Evolutionary conservation across 64 coral and sea anemone genomes (phyloP).

Genomic region (Acropora tenuis): DNA sequence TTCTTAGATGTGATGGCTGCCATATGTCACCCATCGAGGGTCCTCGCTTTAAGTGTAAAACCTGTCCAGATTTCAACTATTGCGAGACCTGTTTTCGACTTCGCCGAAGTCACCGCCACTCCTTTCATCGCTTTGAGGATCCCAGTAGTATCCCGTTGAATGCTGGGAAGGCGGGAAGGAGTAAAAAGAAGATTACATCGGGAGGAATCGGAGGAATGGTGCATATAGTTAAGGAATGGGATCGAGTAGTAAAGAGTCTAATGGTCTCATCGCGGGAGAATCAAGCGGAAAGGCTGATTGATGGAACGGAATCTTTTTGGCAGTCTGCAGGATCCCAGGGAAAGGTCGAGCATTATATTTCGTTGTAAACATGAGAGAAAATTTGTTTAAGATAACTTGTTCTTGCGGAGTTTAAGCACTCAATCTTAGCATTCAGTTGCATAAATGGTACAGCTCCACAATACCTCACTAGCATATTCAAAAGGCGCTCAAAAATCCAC

Average conservation of each 20-base stretch:
- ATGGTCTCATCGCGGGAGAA: constrained; percentile 92
- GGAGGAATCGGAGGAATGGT: constrained; percentile 62
- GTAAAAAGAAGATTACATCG: constrained; percentile 50
- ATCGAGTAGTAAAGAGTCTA: constrained; percentile 87
- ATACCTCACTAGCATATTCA: too few relatives aligned
- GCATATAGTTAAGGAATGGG: constrained; percentile 91
- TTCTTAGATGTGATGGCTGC: constrained; percentile 85
- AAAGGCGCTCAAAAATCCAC: too few relatives aligned
- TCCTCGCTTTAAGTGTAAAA: constrained; percentile 93
- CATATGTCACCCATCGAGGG: constrained; percentile 92
- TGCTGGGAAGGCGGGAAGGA: constrained; percentile 82
- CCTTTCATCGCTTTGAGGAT: constrained; percentile 93
- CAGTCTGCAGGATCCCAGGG: constrained; percentile 97
- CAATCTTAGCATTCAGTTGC: too few relatives aligned
- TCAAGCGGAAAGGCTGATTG: constrained; percentile 73
- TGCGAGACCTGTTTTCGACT: constrained; percentile 95
- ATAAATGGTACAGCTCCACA: too few relatives aligned
- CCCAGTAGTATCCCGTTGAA: constrained; percentile 91
- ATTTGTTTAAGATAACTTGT: background rate
- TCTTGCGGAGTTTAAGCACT: background rate
- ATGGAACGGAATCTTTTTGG: constrained; percentile 95
- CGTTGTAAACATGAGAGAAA: background rate
- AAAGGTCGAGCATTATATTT: constrained; percentile 47
- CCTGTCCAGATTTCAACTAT: constrained; percentile 90
- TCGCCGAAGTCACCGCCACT: constrained; percentile 87